A percentile compares a stretch with the other conserved stretches of the same genome.
Evolutionary conservation across 2,113 vertebrate genomes (phyloP).

Genomic region (Oenanthe oenanthe): DNA sequence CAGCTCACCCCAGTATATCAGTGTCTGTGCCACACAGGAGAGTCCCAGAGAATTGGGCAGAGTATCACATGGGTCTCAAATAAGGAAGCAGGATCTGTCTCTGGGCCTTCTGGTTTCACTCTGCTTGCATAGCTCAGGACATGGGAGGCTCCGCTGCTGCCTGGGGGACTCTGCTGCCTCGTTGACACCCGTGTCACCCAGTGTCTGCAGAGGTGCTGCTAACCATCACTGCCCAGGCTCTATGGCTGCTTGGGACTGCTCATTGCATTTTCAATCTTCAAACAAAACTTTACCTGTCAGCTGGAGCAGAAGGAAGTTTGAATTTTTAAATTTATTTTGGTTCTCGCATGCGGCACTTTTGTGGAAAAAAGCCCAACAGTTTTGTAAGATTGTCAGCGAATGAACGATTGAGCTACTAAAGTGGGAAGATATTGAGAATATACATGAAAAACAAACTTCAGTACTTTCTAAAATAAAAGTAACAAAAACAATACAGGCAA

Average conservation of each 20-base stretch:
- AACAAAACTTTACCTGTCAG: not conserved
- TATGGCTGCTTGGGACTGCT: not conserved
- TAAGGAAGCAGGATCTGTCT: not conserved
- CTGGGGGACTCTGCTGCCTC: not conserved
- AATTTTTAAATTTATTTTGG: not conserved
- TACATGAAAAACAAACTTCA: not conserved
- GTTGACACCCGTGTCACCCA: accelerated
- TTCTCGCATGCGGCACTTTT: not conserved
- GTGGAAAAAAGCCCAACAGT: not conserved
- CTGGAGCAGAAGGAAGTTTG: not conserved
- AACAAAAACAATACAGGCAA: not conserved
- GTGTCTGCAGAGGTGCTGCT: not conserved
- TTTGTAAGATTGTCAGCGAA: not conserved
- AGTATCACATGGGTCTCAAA: not conserved
- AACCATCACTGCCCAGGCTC: not conserved
- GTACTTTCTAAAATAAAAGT: not conserved
- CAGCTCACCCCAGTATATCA: accelerated
- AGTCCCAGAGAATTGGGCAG: not conserved
- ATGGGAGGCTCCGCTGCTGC: not conserved
- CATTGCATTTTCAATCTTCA: not conserved
- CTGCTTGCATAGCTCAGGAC: accelerated
- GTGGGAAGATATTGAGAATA: not conserved
- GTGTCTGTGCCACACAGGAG: not conserved
- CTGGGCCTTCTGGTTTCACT: not conserved
- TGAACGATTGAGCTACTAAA: not conserved